These are phyloP conservation scores for Alaudala cheleensis DNA, from an alignment of 2,113 vertebrate genomes.

Conservation along the genomic window DNA sequence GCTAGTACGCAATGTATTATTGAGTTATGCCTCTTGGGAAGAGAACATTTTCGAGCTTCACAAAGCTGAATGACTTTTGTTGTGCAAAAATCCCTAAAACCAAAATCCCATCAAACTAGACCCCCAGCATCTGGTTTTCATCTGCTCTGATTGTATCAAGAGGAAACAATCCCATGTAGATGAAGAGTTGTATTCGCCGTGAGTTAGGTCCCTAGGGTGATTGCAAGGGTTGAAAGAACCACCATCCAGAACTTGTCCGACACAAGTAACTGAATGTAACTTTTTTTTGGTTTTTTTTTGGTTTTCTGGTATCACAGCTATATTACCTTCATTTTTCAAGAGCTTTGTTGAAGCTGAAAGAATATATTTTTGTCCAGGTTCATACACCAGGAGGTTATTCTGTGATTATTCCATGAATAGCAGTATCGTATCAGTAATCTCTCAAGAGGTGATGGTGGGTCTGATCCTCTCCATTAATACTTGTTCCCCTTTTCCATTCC, in stretches of 20 bases:
- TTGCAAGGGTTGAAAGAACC: conserved; percentile 26
- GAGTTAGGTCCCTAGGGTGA: conserved; percentile 6
- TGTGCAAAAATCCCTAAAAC: conserved; percentile 35
- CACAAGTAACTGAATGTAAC: background rate
- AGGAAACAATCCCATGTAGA: conserved; percentile 46
- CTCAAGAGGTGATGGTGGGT: background rate
- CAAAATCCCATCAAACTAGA: conserved; percentile 37
- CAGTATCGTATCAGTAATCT: background rate
- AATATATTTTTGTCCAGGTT: background rate
- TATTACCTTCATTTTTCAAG: background rate
- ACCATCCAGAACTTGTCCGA: background rate
- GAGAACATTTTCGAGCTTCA: conserved; percentile 25
- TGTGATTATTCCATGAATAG: background rate
- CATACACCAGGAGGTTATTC: background rate
- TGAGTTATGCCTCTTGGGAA: conserved; percentile 30
- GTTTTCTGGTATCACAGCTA: background rate
- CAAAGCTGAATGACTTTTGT: conserved; percentile 36
- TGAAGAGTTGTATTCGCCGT: conserved; percentile 20
- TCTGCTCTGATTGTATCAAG: conserved; percentile 52
- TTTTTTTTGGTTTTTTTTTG: background rate
- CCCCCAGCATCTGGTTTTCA: conserved; percentile 51
- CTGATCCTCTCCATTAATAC: background rate
- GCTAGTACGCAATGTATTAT: background rate
- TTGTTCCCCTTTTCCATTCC: conserved; percentile 9
- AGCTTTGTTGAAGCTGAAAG: background rate